Base-by-base conservation (phyloP, 92 coral and sea anemone genomes). In the Parazoanthus swiftii region DNA sequence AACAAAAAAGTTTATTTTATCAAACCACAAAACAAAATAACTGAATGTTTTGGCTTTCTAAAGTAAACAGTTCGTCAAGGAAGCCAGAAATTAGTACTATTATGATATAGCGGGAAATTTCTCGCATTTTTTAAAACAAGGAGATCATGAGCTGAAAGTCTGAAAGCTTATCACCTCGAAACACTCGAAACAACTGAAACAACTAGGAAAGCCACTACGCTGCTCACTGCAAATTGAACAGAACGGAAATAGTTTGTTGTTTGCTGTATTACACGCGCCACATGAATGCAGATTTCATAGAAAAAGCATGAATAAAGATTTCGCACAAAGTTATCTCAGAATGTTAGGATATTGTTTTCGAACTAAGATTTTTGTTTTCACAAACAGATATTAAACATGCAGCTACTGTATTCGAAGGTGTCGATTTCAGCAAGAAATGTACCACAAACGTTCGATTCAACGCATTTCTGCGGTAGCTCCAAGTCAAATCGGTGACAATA, bases 1-100 rank as follows among this genome's bases (percentile, higher is more conserved):
- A 35, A 44, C 25, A 20, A 18, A 44, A 25, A 66, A 39, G 7
- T 76, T 65, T 20, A 65, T 39, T 82, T 82, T 65, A 66, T 38
- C 58, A 66, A 82, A 82, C 76, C 75, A 82, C 86, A 65, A 63
- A 63, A 21, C 46, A 79, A 79, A 25, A 48, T 50, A 79, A 51
- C 29, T 38, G 46, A 82, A 82, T 66, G 33, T 82, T 37, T 59
- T 81, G 85, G 29, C 48, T 29, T 36, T 25, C 0, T 33, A 82
- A 66, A 39, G 42, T 37, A 82, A 81, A 82, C 86, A 63, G 5
- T 82, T 35, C 65, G 2, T 78, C 11, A 21, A 66, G 73, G 25
- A 3, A 54, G 39, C 43, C 65, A 79, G 82, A 79, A 50, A 46
- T 38, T 18, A 3, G 38, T n/a, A 0, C 8, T 79, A 18, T 37